Conservation (phyloP, 2,113 vertebrate genomes). For the Empidonax alnorum region DNA sequence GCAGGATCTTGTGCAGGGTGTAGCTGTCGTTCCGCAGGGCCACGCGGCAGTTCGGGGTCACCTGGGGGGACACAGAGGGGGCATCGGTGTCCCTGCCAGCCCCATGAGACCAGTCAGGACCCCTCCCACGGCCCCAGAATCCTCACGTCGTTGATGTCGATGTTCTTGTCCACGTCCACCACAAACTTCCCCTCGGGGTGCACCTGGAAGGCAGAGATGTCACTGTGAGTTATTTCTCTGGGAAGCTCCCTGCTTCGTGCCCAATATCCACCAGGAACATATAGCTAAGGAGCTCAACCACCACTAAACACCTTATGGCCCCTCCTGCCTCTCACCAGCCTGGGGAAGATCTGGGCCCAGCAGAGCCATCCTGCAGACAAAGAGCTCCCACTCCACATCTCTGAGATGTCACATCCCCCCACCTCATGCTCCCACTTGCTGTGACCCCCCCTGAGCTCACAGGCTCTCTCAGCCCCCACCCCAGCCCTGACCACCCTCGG, state of each 20-base stretch:
- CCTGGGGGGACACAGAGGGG: constrained; percentile 64
- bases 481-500: fast-evolving
- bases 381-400: fast-evolving
- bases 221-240: fast-evolving
- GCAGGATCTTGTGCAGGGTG: constrained; percentile 97
- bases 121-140: neutral
- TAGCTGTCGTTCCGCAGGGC: constrained; percentile 97
- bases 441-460: fast-evolving
- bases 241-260: neutral
- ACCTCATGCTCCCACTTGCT: fast-evolving
- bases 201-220: constrained; percentile 75
- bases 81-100: neutral
- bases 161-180: constrained; percentile 98
- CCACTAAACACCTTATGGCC: fast-evolving
- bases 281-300: neutral
- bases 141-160: constrained; percentile 98
- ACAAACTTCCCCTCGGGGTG: constrained; percentile 98
- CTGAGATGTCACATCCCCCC: fast-evolving
- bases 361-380: neutral
- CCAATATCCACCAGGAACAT: too few relatives aligned
- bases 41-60: constrained; percentile 96
- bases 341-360: neutral
- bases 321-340: neutral
- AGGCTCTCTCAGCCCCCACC: fast-evolving
- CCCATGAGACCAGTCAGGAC: neutral